phyloP scores from a whole-genome alignment of 2,113 vertebrate species.

The Gallinago paraguaiae region DNA sequence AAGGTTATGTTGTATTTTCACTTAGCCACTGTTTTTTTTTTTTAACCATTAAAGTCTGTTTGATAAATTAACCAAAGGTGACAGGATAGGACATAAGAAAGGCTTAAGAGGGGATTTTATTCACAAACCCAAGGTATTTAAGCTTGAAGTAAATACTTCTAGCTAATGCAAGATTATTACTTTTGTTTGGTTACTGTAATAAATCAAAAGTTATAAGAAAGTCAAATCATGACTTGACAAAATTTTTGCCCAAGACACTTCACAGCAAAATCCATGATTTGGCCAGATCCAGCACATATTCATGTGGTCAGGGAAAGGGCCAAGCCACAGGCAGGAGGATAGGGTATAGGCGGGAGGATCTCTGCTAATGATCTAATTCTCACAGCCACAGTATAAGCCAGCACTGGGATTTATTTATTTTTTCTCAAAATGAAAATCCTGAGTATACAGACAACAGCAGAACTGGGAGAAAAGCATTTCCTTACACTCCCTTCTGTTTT shows the following conservation, averaged over 20 bases:
- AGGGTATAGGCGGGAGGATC: not conserved
- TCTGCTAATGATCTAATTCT: slow-evolving; percentile 40
- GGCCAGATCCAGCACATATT: not conserved
- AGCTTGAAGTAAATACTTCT: not conserved
- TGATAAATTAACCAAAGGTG: not conserved
- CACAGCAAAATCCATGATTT: not conserved
- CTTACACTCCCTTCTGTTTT: not conserved
- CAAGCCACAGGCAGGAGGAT: not conserved
- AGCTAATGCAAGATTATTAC: not conserved
- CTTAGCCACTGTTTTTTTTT: not conserved
- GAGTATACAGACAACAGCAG: slow-evolving; percentile 46
- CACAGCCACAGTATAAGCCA: slow-evolving; percentile 13
- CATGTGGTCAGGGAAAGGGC: not conserved
- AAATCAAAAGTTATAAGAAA: not conserved
- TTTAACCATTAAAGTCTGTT: not conserved
- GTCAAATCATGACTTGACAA: not conserved
- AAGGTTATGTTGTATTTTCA: not conserved
- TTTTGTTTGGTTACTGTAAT: not conserved
- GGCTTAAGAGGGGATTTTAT: not conserved
- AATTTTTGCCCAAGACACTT: not conserved
- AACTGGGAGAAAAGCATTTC: slow-evolving; percentile 30
- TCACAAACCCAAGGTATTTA: not conserved
- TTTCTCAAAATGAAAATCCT: slow-evolving; percentile 39
- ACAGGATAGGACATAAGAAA: not conserved
- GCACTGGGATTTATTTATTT: slow-evolving; percentile 47